Evolutionary conservation across 92 coral and sea anemone genomes (phyloP).

Genomic region (Parazoanthus darwini): DNA sequence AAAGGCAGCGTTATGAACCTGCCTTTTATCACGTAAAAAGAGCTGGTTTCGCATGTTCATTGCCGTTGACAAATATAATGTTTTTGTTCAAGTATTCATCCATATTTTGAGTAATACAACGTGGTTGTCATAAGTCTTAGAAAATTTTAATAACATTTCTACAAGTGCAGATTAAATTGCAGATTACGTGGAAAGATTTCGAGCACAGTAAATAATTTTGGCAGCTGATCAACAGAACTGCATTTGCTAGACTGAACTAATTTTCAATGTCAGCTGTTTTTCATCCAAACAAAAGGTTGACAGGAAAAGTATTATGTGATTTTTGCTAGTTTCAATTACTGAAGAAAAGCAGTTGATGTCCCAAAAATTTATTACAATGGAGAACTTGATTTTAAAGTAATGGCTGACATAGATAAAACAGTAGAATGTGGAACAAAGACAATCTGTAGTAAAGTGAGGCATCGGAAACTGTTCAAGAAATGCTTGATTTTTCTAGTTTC

Average conservation of each 20-base stretch:
- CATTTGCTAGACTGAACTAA: background rate
- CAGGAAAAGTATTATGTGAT: background rate
- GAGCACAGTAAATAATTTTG: background rate
- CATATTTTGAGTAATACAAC: background rate
- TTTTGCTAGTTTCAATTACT: background rate
- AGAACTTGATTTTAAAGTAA: background rate
- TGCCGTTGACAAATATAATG: too few species aligned
- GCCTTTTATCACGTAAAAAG: too few species aligned
- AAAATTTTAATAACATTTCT: too few species aligned
- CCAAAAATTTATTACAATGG: too few species aligned
- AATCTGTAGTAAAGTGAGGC: too few species aligned
- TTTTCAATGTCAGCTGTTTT: background rate
- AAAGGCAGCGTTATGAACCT: background rate
- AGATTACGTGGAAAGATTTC: background rate
- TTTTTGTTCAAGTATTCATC: too few species aligned
- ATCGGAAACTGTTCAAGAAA: too few species aligned
- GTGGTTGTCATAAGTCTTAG: background rate
- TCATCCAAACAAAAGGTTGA: background rate
- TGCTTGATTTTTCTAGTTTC: too few species aligned
- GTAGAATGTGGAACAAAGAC: background rate
- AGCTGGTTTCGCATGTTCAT: too few species aligned
- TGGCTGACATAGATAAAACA: background rate
- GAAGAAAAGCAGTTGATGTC: background rate
- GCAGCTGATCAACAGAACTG: background rate
- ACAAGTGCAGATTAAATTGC: background rate